A percentile compares a stretch with the other conserved stretches of the same genome.
These are phyloP conservation scores for Sipha flava DNA, from an alignment of 1,140 invertebrate species.

Conservation along the genomic window DNA sequence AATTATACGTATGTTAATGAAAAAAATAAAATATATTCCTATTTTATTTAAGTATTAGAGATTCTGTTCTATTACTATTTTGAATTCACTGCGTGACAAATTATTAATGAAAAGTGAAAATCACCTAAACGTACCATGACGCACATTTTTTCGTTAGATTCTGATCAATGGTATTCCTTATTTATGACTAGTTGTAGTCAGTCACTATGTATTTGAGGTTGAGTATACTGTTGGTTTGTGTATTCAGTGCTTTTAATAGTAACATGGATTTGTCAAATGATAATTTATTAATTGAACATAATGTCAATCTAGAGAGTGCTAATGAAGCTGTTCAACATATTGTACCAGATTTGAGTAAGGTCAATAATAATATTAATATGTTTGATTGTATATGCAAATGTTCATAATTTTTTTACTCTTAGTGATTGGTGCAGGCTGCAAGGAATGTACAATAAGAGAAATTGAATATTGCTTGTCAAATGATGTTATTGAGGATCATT, in stretches of 20 bases:
- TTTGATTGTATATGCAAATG: background rate
- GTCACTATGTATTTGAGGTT: background rate
- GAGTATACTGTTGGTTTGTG: background rate
- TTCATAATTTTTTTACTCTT: background rate
- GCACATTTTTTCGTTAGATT: background rate
- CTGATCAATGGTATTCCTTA: background rate
- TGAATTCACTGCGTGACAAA: conserved; percentile 12
- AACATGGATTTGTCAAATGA: background rate
- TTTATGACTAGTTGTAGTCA: background rate
- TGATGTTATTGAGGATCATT: conserved; percentile 59
- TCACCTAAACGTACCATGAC: background rate
- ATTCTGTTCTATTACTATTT: background rate
- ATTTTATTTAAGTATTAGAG: background rate
- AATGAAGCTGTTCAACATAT: background rate
- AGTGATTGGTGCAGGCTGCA: conserved; percentile 50
- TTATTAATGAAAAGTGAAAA: conserved; percentile 19
- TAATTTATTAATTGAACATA: background rate
- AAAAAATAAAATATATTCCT: background rate
- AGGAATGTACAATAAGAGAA: conserved; percentile 52
- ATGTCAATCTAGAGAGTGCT: background rate
- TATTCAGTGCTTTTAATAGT: background rate
- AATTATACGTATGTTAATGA: background rate
- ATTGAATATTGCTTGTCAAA: conserved; percentile 55
- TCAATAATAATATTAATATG: background rate
- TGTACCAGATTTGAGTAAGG: background rate